phyloP scores from a whole-genome alignment of 37 sponge, comb jelly and placozoan genomes.

The Halisarca cf. caerulea region DNA sequence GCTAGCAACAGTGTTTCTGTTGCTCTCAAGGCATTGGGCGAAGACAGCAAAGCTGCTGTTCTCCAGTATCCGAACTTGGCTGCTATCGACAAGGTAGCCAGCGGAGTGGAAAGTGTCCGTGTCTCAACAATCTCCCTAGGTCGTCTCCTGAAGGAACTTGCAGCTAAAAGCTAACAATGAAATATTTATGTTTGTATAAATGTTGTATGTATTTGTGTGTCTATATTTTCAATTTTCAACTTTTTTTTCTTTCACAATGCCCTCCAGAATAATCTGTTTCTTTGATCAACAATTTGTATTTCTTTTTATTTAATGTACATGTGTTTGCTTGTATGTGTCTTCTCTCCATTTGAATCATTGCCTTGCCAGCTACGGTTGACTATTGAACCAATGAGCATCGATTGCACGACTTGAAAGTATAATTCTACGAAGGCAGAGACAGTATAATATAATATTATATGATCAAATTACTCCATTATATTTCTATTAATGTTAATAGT shows the following conservation, averaged over 20 bases:
- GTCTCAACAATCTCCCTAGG: not conserved
- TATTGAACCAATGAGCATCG: no score
- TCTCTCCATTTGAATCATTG: no score
- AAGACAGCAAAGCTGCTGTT: conserved; percentile 78
- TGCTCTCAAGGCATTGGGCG: conserved; percentile 64
- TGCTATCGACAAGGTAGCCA: conserved; percentile 59
- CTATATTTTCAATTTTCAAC: not conserved
- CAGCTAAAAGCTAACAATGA: not conserved
- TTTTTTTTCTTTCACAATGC: not conserved
- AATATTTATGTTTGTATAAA: not conserved
- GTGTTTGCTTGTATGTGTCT: not conserved
- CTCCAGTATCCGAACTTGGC: conserved; percentile 70
- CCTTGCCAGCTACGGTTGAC: no score
- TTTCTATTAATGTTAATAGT: no score
- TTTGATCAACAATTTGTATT: not conserved
- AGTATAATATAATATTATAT: no score
- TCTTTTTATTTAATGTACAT: not conserved
- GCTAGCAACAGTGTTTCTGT: conserved; percentile 75
- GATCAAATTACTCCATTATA: no score
- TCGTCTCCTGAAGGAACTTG: not conserved
- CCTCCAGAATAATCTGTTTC: not conserved
- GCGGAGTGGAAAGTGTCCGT: conserved; percentile 43
- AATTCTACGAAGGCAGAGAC: no score
- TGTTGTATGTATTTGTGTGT: not conserved
- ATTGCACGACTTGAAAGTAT: no score